Evolutionary conservation across 2,888 invertebrate genomes (phyloP).

Genomic region (Suillia variegata): DNA sequence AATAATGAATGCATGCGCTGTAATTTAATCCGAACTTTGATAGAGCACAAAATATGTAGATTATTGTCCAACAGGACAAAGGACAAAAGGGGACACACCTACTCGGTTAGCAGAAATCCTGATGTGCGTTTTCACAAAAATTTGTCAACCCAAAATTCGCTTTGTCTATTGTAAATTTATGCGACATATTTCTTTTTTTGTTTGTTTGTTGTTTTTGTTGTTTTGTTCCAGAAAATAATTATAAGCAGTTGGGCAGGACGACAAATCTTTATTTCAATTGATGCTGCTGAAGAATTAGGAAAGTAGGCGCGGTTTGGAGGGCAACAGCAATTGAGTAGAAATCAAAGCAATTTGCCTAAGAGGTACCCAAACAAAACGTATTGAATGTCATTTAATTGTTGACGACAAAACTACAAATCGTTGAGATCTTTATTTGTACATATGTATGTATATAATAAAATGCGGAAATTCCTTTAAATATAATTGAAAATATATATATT

Average conservation of each 20-base stretch:
- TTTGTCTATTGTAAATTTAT: conserved; percentile 46
- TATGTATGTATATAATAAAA: too few relatives aligned
- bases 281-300: not conserved
- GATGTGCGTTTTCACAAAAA: not conserved
- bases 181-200: conserved; percentile 34
- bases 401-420: too few relatives aligned
- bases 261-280: conserved; percentile 1
- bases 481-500: too few relatives aligned
- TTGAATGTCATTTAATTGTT: conserved; percentile 45
- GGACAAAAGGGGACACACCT: not conserved
- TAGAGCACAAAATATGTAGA: not conserved
- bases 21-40: not conserved
- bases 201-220: too few relatives aligned
- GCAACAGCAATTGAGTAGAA: conserved; percentile 26
- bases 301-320: conserved; percentile 32
- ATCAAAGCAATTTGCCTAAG: conserved; percentile 18
- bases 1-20: too few relatives aligned
- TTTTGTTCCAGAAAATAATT: too few relatives aligned
- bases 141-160: not conserved
- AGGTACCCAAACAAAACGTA: conserved; percentile 35
- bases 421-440: too few relatives aligned
- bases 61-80: not conserved
- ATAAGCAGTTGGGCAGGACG: not conserved
- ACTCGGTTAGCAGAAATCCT: not conserved
- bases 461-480: conserved; percentile 29